Evolutionary conservation across 2,888 invertebrate genomes (phyloP).

Genomic region (Euphydryas editha): DNA sequence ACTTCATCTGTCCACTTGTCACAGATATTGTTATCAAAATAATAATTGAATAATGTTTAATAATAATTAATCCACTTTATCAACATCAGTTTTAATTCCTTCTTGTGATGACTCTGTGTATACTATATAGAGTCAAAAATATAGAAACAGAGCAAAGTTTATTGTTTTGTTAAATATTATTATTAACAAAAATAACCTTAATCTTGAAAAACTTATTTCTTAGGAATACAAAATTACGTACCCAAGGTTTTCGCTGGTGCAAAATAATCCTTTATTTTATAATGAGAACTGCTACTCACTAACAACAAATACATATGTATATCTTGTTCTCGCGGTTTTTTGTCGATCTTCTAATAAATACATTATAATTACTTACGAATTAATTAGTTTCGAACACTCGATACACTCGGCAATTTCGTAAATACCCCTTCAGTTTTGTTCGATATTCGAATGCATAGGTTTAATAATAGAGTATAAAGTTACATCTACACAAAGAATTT

Average conservation of each 20-base stretch:
- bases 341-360: not conserved
- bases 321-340: constrained; percentile 18
- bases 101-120: not conserved
- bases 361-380: constrained; percentile 11
- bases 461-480: constrained; percentile 14
- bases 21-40: not conserved
- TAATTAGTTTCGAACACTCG: constrained; percentile 8
- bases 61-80: not conserved
- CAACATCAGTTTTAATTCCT: not conserved
- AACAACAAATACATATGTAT: not conserved
- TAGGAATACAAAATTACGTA: constrained; percentile 16
- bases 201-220: not conserved
- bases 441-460: constrained; percentile 8
- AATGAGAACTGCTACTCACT: constrained; percentile 1
- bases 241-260: constrained; percentile 8
- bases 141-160: not conserved
- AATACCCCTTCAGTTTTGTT: not conserved
- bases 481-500: constrained; percentile 25
- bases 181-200: not conserved
- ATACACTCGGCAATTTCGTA: constrained; percentile 6
- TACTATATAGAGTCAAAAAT: not conserved
- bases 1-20: not conserved
- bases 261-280: constrained; percentile 2
- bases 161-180: not conserved
- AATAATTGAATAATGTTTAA: not conserved